Conservation (phyloP, 2,797 vertebrate genomes). For the Enteromius thamalakanensis region DNA sequence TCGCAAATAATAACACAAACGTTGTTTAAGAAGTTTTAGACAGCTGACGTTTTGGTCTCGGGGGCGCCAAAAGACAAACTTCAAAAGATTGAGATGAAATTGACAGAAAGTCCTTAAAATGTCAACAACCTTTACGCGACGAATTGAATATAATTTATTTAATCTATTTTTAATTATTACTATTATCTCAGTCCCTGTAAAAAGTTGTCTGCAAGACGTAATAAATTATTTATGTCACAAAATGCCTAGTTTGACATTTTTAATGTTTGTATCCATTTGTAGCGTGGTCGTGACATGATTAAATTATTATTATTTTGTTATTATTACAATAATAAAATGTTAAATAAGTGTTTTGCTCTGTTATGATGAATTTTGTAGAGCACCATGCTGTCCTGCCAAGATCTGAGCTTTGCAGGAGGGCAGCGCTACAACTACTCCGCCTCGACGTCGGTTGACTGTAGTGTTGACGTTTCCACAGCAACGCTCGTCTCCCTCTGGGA, state of each 20-base stretch:
- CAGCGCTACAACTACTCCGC: conserved; percentile 74
- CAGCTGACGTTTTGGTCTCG: background rate
- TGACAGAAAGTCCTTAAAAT: background rate
- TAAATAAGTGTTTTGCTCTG: background rate
- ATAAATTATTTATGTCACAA: background rate
- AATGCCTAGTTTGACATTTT: background rate
- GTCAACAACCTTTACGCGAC: background rate
- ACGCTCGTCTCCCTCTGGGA: conserved; percentile 84
- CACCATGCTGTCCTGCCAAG: conserved; percentile 77
- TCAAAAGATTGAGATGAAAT: background rate
- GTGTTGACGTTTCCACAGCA: conserved; percentile 88
- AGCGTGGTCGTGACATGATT: background rate
- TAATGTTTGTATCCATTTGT: too few relatives aligned
- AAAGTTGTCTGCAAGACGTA: background rate
- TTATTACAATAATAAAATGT: too few relatives aligned
- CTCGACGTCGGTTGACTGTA: conserved; percentile 72
- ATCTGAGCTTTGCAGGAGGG: conserved; percentile 78
- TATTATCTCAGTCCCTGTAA: background rate
- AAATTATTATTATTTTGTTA: background rate
- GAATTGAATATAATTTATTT: background rate
- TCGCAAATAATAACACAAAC: background rate
- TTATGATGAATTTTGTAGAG: conserved; percentile 69
- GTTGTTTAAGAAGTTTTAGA: background rate
- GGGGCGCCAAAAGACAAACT: background rate
- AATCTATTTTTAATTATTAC: too few relatives aligned